Evolutionary conservation across 2,888 invertebrate species (phyloP).

Genomic region (Cantharis lateralis): DNA sequence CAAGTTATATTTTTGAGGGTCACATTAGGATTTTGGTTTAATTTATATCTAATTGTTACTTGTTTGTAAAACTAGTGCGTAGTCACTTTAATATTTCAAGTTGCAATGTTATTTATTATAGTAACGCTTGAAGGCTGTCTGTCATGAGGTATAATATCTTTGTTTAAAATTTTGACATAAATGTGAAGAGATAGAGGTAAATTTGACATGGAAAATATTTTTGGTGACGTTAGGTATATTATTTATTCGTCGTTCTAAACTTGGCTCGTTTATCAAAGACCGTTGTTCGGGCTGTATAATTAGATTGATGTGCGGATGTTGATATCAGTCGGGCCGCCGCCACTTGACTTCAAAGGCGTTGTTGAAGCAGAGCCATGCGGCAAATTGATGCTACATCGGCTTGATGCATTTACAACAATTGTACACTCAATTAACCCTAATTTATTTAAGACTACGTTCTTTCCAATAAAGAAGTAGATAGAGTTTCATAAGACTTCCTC

Average conservation of each 20-base stretch:
- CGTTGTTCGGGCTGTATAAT: conserved; percentile 47
- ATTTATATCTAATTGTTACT: background rate
- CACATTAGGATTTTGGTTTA: background rate
- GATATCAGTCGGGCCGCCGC: conserved; percentile 49
- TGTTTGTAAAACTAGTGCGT: background rate
- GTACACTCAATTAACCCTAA: conserved; percentile 38
- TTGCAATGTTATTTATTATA: background rate
- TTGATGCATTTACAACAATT: conserved; percentile 37
- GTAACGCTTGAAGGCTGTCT: background rate
- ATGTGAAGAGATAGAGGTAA: background rate
- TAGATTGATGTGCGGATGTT: conserved; percentile 55
- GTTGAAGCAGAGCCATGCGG: conserved; percentile 39
- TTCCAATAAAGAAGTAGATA: conserved; percentile 27
- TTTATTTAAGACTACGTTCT: conserved; percentile 39
- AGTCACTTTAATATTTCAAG: background rate
- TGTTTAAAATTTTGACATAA: background rate
- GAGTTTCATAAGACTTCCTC: conserved; percentile 5
- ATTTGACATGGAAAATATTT: conserved; percentile 32
- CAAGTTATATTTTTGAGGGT: background rate
- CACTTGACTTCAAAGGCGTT: conserved; percentile 47
- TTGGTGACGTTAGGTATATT: conserved; percentile 38
- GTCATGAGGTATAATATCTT: background rate
- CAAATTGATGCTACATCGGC: conserved; percentile 41
- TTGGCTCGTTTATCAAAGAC: conserved; percentile 44
- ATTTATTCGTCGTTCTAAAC: conserved; percentile 41